Conservation (phyloP, 1,140 invertebrate genomes). For the Drosophila jambulina region DNA sequence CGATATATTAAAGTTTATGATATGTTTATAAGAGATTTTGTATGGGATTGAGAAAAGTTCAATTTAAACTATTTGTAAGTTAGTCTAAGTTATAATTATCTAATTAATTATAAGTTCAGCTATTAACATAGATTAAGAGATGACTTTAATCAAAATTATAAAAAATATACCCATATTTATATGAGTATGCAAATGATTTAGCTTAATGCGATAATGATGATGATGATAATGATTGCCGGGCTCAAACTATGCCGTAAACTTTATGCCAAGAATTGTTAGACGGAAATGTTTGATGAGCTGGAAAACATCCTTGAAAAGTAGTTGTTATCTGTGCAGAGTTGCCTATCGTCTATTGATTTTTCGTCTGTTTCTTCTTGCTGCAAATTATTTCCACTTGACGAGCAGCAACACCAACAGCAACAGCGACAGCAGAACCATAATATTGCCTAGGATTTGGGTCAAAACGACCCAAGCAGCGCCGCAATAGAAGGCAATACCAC, state of each 20-base stretch:
- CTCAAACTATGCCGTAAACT: constrained; percentile 24
- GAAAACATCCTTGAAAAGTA: constrained; percentile 51
- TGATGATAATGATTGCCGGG: neutral
- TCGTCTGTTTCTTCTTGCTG: constrained; percentile 22
- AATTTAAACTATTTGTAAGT: too few species aligned
- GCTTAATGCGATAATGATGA: neutral
- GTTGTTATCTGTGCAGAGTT: constrained; percentile 40
- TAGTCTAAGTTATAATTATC: neutral
- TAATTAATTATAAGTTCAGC: neutral
- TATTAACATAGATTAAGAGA: neutral
- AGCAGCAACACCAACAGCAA: constrained; percentile 26
- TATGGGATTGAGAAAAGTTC: too few species aligned
- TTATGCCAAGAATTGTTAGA: constrained; percentile 29
- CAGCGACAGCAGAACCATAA: constrained; percentile 43
- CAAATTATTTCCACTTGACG: constrained; percentile 55
- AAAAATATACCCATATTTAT: neutral
- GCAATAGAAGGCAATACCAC: constrained; percentile 27
- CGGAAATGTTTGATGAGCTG: constrained; percentile 36
- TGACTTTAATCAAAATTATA: neutral
- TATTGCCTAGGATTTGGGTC: constrained; percentile 52
- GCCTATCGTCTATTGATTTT: constrained; percentile 48
- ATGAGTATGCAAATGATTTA: neutral
- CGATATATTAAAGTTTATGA: too few species aligned
- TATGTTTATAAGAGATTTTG: too few species aligned
- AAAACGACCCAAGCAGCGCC: constrained; percentile 32